Base-by-base conservation (phyloP, 2,888 invertebrate genomes). In the Notodonta ziczac region DNA sequence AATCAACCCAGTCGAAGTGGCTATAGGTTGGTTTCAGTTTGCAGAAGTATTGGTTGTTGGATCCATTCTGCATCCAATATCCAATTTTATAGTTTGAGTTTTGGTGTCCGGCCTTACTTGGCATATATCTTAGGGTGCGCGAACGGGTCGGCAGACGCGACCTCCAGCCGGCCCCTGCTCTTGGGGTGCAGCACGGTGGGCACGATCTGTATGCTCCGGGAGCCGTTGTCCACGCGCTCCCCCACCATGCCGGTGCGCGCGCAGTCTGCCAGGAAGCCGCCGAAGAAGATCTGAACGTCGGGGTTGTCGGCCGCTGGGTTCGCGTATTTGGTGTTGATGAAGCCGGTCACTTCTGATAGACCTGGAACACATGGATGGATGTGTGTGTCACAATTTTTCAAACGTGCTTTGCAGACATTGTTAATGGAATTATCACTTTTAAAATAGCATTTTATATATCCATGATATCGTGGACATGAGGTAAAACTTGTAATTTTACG, bases 231-330 rank as follows among this genome's bases (percentile, higher is more conserved):
- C 0, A 96, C 89, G 51, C 95, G 90, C 84, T 97, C 97, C 0
- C 97, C 97, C 5, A 97, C 97, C 95, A 97, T 97, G 24, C 97
- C 97, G 0, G 97, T 97, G 82, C 95, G 95, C 1, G 97, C 97
- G 82, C 97, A 98, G 83, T 97, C 97, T 0, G 97, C 97, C 64
- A 98, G 90, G 88, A 96, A 98, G 2, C 97, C 98, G 9, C 97
- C 97, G 87, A 98, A 98, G 90, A 98, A 98, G 70, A 96, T 94
- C 83, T 98, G 98, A 9, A 98, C 85, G 83, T 98, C 98, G 0
- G 98, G 98, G 81, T 97, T 95, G 82, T 97, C 96, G 50, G 96
- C 95, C 0, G 94, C 89, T 0, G 96, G 95, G 76, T 97, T 95
- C 3, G 97, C 95, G 88, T 96, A 97, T 80, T 96, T 97, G 0